phyloP scores from a whole-genome alignment of 2,113 vertebrate species.

The Pristiophorus japonicus region DNA sequence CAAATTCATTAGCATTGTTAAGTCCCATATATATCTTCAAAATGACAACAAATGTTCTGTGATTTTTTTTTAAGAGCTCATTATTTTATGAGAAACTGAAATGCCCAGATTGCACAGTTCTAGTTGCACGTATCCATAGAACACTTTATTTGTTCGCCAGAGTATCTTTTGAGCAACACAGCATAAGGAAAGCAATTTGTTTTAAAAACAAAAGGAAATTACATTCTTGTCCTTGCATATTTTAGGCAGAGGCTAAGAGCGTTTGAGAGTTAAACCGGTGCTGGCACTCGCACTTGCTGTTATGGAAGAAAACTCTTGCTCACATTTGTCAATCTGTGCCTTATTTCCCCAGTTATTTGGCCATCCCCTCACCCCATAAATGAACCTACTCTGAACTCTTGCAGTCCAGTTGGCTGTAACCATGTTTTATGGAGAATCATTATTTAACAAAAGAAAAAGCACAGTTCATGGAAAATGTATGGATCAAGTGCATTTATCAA shows the following conservation, averaged over 20 bases:
- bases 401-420: not conserved
- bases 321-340: not conserved
- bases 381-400: not conserved
- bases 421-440: not conserved
- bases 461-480: not conserved
- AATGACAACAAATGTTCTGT: not conserved
- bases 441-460: not conserved
- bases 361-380: not conserved
- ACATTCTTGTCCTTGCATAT: not conserved
- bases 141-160: not conserved
- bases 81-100: not conserved
- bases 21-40: not conserved
- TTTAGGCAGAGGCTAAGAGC: not conserved
- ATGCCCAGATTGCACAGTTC: not conserved
- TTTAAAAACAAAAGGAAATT: too few species aligned
- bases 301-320: not conserved
- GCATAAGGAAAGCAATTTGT: not conserved
- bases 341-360: not conserved
- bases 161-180: not conserved
- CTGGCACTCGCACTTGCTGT: not conserved
- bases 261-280: not conserved
- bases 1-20: not conserved
- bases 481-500: not conserved
- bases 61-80: not conserved
- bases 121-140: not conserved